A percentile compares a stretch with the other conserved stretches of the same genome.
phyloP scores from a whole-genome alignment of 2,888 invertebrate species.

The Drosophila imparisetae region DNA sequence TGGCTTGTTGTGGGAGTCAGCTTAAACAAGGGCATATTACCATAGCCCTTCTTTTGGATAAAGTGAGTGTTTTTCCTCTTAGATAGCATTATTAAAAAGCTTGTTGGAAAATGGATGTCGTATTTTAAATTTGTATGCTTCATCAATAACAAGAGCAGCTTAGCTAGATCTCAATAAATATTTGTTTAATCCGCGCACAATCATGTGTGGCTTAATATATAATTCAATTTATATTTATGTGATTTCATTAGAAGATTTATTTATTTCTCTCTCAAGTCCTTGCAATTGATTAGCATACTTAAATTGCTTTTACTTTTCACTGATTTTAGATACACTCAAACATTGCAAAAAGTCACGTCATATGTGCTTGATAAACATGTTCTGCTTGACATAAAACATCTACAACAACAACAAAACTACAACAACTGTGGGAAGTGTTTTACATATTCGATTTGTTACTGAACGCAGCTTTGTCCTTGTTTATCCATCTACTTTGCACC shows the following conservation, averaged over 20 bases:
- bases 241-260: conserved; percentile 55
- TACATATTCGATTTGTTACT: conserved; percentile 48
- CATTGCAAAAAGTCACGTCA: conserved; percentile 10
- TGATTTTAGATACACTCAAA: conserved; percentile 14
- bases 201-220: conserved; percentile 19
- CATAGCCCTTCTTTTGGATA: neutral
- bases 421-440: conserved; percentile 26
- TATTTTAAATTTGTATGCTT: neutral
- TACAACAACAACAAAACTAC: conserved; percentile 3
- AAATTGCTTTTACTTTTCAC: conserved; percentile 45
- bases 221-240: conserved; percentile 51
- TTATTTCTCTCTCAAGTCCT: conserved; percentile 54
- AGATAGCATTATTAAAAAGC: neutral
- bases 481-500: conserved; percentile 75
- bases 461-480: conserved; percentile 57
- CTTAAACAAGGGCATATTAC: neutral
- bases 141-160: neutral
- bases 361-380: conserved; percentile 48
- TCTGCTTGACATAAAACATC: conserved; percentile 33
- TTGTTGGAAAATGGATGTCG: conserved; percentile 3
- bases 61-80: neutral
- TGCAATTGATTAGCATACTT: conserved; percentile 68
- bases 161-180: conserved; percentile 26
- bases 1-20: neutral
- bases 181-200: conserved; percentile 10